Base-by-base conservation (phyloP, 2,888 invertebrate species). In the Phania funesta region DNA sequence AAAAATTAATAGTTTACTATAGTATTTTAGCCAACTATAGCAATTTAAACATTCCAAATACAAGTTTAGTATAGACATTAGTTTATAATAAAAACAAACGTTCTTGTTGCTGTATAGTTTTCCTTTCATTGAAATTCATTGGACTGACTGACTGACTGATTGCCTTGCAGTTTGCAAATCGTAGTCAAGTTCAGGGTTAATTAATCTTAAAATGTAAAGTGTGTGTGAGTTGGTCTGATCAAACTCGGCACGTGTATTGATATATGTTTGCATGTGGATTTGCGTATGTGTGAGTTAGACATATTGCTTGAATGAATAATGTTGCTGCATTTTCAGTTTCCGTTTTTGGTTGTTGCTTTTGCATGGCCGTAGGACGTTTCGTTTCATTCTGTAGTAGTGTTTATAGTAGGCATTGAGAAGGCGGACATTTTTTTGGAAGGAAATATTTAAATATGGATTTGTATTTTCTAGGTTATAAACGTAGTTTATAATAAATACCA, bases 111-210 rank as follows among this genome's bases (percentile, higher is more conserved):
- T 54, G 32, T 64, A 29, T 62, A 26, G n/a, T 64, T 54, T 56
- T 13, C 9, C n/a, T 41, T 65, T 52, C 60, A 68, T 50, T 41
- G 29, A 67, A 76, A 76, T 41, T 54, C 50, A 76, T 32, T 38
- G 44, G 41, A 11, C 38, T 41, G 62, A 5, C 56, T 70, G 60
- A 41, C 58, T 76, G 41, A 11, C 38, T 41, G 62, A 5, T 44
- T 70, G 60, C 50, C 58, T 76, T 68, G 50, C 38, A 70, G 44
- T 62, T 67, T 60, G 29, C 29, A 35, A 70, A 76, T 54, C 74
- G 54, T 46, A 70, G 70, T 70, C 82, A 82, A 82, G 82, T 82
- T 82, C 82, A 82, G 82, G 82, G 82, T 71, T 82, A 82, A 78
- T 82, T 70, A 65, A 78, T 75, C 70, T 78, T 46, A 64, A 65